These are phyloP conservation scores for Stegostoma tigrinum DNA, from an alignment of 2,113 vertebrate species.

Conservation along the genomic window DNA sequence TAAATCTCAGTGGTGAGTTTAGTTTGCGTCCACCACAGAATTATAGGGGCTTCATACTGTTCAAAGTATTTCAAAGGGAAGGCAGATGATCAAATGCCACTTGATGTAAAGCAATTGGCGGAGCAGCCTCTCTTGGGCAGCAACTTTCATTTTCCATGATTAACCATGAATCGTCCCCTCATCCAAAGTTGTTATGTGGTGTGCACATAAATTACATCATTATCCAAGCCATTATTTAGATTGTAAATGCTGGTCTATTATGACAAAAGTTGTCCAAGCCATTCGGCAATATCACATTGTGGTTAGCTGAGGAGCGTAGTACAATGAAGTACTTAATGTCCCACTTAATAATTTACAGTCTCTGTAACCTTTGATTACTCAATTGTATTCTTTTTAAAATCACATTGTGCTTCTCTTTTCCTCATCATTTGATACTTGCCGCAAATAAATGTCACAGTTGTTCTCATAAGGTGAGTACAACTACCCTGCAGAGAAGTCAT, in stretches of 20 bases:
- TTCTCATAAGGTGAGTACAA: conserved; percentile 41
- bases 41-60: background rate
- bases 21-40: background rate
- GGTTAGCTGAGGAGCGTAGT: background rate
- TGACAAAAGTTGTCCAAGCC: background rate
- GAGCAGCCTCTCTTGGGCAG: background rate
- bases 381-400: background rate
- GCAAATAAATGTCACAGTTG: conserved; percentile 40
- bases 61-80: background rate
- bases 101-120: background rate
- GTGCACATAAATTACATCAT: background rate
- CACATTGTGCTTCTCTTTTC: conserved; percentile 25
- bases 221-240: background rate
- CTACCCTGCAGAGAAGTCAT: conserved; percentile 39
- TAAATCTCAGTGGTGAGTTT: background rate
- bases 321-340: background rate
- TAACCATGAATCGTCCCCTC: background rate
- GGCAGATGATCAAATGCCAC: background rate
- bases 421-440: conserved; percentile 41
- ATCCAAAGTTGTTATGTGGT: background rate
- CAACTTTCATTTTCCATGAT: background rate
- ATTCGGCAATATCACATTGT: background rate
- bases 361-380: conserved; percentile 14
- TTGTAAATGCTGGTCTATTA: background rate
- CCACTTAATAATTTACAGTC: conserved; percentile 7